Base-by-base conservation (phyloP, 2,888 invertebrate genomes). In the Drosophila mimetica region DNA sequence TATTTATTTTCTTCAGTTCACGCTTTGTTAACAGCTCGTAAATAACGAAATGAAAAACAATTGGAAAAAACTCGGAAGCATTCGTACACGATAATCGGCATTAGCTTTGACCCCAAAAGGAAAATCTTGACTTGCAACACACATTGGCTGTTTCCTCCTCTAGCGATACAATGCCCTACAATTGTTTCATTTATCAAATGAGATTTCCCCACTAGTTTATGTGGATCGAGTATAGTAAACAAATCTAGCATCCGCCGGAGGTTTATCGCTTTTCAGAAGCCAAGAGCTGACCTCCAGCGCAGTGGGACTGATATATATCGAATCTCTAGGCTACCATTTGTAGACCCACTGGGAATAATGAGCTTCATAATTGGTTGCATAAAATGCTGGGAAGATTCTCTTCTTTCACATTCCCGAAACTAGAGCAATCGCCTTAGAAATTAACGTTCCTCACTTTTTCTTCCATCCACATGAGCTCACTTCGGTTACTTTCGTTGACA, bases 401-500 rank as follows among this genome's bases (percentile, higher is more conserved):
- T 34, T 30, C 42, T 20, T 30, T 50, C 20, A n/a, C n/a, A n/a
- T 51, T 44, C 44, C 37, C 37, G 18, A 64, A 57, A 69, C 57
- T 58, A 39, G 72, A 66, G 61, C 70, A 85, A 85, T 87, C 87
- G 73, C 66, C 64, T 79, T 81, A 76, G 25, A 32, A 41, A 58
- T 16, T 39, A 18, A 58, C 30, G 28, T 37, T 30, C 6, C 28
- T 46, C 41, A 25, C 39, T 36, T 36, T 51, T 41, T 39, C 25
- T 39, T 47, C 16, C 2, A 36, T 9, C 28, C 65, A 54, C 54
- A 61, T 63, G 42, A 55, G 47, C 28, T 63, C 53, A 57, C 47
- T 55, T 61, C 58, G 60, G 14, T 78, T 75, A 85, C 86, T 87
- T 83, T 83, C 88, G 74, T 77, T 87, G 88, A 77, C 88, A 87